Percentiles rank a stretch among this genome's conserved stretches.
These are phyloP conservation scores for Dexiosoma caninum DNA, from an alignment of 2,888 invertebrate genomes.

Conservation along the genomic window DNA sequence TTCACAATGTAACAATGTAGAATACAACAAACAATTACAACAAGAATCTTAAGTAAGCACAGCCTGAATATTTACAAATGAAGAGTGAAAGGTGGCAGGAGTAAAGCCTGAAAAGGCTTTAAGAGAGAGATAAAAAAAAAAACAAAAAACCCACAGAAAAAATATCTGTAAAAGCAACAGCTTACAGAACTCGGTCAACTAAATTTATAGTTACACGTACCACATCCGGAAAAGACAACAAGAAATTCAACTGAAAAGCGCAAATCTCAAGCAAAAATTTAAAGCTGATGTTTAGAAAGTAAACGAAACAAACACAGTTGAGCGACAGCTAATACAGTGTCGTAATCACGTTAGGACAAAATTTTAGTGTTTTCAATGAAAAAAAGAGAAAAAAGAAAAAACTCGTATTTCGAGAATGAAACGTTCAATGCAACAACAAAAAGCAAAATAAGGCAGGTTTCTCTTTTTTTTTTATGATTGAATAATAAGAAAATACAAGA, in stretches of 20 bases:
- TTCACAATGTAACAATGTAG: too few relatives aligned
- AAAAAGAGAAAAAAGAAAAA: background rate
- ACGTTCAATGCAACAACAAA: conserved; percentile 16
- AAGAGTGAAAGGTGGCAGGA: too few relatives aligned
- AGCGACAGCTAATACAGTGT: conserved; percentile 44
- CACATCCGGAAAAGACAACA: background rate
- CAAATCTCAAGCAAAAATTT: conserved; percentile 38
- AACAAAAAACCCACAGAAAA: too few relatives aligned
- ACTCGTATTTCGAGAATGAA: conserved; percentile 47
- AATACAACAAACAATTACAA: too few relatives aligned
- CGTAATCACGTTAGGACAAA: conserved; percentile 11
- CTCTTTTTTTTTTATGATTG: too few relatives aligned
- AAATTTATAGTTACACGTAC: conserved; percentile 30
- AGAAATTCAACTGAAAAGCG: background rate
- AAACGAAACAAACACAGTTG: conserved; percentile 29
- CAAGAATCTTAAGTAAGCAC: too few relatives aligned
- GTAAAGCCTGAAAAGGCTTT: too few relatives aligned
- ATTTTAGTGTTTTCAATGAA: background rate
- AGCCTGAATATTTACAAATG: too few relatives aligned
- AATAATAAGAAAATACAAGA: too few relatives aligned
- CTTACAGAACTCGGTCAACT: conserved; percentile 51
- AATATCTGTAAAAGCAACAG: conserved; percentile 40
- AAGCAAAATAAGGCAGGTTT: conserved; percentile 3
- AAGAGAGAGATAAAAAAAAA: too few relatives aligned
- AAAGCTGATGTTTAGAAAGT: conserved; percentile 10